Evolutionary conservation across 1,140 invertebrate genomes (phyloP).

Genomic region (Drosophila mayri): DNA sequence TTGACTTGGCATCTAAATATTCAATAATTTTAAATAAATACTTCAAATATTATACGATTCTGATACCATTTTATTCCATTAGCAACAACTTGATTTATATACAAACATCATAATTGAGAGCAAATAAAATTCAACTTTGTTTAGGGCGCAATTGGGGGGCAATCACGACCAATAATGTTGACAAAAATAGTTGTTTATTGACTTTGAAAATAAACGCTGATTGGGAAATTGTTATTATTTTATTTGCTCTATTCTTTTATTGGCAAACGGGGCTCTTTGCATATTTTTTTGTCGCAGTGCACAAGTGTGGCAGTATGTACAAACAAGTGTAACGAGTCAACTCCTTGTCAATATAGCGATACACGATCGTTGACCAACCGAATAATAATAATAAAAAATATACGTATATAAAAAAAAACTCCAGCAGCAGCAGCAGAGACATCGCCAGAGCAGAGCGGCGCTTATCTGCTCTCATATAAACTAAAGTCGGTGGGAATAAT

Average conservation of each 20-base stretch:
- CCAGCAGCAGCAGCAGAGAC: constrained; percentile 38
- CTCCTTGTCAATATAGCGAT: constrained; percentile 49
- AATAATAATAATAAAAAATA: constrained; percentile 47
- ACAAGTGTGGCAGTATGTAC: constrained; percentile 16
- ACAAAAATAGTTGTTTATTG: constrained; percentile 19
- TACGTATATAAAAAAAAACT: constrained; percentile 18
- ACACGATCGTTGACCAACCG: constrained; percentile 41
- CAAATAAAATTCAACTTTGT: neutral
- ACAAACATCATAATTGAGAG: constrained; percentile 11
- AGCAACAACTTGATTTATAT: neutral
- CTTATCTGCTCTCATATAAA: constrained; percentile 85
- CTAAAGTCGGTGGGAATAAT: constrained; percentile 78
- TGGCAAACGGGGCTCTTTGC: neutral
- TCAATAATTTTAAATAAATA: neutral
- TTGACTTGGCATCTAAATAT: no score
- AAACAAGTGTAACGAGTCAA: constrained; percentile 41
- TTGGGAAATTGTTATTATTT: constrained; percentile 8
- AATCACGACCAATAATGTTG: constrained; percentile 8
- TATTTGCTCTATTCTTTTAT: constrained; percentile 1
- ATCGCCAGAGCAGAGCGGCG: constrained; percentile 29
- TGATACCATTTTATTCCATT: neutral
- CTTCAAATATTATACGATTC: neutral
- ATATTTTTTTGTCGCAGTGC: constrained; percentile 13
- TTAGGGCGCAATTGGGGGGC: constrained; percentile 4
- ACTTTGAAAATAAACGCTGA: constrained; percentile 18